These are phyloP conservation scores for Ceyx cyanopectus DNA, from an alignment of 2,113 vertebrate genomes.

Conservation along the genomic window DNA sequence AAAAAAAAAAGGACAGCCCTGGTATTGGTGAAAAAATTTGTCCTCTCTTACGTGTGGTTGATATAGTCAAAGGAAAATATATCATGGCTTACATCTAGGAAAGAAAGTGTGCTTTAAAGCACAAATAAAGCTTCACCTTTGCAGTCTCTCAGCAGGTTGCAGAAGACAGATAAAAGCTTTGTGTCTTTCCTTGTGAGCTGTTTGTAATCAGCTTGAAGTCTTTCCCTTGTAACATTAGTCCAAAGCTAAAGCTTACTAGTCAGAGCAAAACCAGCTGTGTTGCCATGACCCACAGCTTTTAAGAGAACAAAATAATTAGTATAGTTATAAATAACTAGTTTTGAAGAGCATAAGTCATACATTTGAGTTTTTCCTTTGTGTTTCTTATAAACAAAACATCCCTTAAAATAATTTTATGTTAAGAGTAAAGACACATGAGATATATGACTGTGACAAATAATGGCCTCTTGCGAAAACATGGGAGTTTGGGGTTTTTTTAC, in stretches of 20 bases:
- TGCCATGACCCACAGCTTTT: conserved; percentile 3
- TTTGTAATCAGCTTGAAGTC: background rate
- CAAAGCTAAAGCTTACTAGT: background rate
- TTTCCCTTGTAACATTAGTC: background rate
- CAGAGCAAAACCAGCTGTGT: conserved; percentile 31
- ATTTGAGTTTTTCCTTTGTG: conserved; percentile 36
- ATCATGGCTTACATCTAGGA: background rate
- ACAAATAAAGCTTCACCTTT: background rate
- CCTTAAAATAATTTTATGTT: conserved; percentile 3
- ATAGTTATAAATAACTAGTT: conserved; percentile 31
- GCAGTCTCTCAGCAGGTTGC: background rate
- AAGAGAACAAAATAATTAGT: conserved; percentile 29
- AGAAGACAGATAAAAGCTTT: background rate
- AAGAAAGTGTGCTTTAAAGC: background rate
- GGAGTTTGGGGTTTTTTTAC: background rate
- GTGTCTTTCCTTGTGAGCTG: background rate
- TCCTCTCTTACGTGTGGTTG: background rate
- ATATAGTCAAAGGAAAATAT: background rate
- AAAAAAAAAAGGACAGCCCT: background rate
- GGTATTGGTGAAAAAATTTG: background rate
- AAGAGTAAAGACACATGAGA: background rate
- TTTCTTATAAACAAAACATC: background rate
- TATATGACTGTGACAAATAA: background rate
- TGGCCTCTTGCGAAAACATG: background rate
- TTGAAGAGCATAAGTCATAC: background rate